Evolutionary conservation across 2,797 vertebrate species (phyloP), one percentile per base, ranked within the genome.

Genomic region (Sebastes steindachneri): DNA sequence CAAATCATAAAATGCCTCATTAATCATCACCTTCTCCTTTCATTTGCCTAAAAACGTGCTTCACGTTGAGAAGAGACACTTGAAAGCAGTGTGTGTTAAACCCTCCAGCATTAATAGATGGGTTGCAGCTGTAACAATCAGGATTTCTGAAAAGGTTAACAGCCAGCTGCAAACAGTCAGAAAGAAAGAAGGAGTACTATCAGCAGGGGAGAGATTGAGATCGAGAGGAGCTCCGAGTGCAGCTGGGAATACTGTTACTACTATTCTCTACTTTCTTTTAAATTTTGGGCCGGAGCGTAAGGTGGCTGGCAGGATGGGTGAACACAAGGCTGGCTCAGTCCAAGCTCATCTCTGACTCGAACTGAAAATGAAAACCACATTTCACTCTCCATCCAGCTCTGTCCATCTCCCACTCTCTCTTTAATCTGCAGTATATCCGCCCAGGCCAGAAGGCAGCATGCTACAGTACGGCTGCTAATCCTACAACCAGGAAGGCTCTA

Each of bases 61-160:
- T 66, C 31, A 48, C 29, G 45, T 51, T 31, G 35, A 71, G 54
- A 29, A 6, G 21, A 74, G 26, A 66, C 59, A 45, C 35, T 57
- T 73, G 7, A 35, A 23, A 53, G 41, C 57, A 35, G 15, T 14
- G 68, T 33, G 14, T 41, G 64, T 23, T 63, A 63, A 51, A 72
- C 21, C n/a, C 35, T 19, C 14, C 55, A 8, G 45, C 5, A 0
- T 60, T 29, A 62, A 45, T 66, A 23, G 62, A 31, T 54, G 64
- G 64, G 41, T 45, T 68, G 57, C 75, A 82, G 75, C 72, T 85
- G 15, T 8, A 86, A 68, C 59, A 71, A 73, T 77, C 33, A 68
- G 7, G 12, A 23, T 77, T 75, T 60, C 8, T 53, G 54, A 70
- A 74, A 80, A 80, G 23, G 67, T 81, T 75, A 80, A 64, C 67